A percentile compares a stretch with the other conserved stretches of the same genome.
Conservation (phyloP, 2,113 vertebrate genomes). For the Hepsetus odoe region DNA sequence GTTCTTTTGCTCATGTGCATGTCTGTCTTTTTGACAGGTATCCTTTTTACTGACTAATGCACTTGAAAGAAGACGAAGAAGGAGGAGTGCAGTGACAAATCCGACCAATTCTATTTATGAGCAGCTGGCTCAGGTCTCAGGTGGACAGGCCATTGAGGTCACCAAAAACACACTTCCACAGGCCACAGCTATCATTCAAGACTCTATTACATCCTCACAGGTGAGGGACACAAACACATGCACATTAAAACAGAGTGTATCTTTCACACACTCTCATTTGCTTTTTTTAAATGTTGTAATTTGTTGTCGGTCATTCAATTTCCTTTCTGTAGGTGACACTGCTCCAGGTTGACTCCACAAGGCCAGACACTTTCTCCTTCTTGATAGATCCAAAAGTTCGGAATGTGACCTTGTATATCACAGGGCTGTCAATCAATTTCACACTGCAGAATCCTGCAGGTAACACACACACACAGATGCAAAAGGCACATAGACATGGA, state of each 20-base stretch:
- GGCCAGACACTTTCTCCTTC: neutral
- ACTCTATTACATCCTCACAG: slow-evolving; percentile 1
- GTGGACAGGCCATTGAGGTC: slow-evolving; percentile 36
- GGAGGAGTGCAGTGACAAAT: neutral
- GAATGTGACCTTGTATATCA: slow-evolving; percentile 7
- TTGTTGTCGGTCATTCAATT: too few relatives aligned
- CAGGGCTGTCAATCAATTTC: neutral
- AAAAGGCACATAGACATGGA: neutral
- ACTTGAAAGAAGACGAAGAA: neutral
- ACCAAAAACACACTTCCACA: neutral
- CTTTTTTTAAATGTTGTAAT: neutral
- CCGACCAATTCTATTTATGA: neutral
- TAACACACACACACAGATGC: neutral
- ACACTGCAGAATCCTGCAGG: neutral
- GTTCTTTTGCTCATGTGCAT: neutral
- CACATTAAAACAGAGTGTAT: neutral
- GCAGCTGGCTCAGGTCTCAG: slow-evolving; percentile 31
- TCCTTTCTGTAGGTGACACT: neutral
- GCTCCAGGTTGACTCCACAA: neutral
- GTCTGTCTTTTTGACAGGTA: neutral
- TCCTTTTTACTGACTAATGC: neutral
- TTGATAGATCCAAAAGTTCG: neutral
- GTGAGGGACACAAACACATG: neutral
- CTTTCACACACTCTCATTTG: neutral
- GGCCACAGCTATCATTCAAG: slow-evolving; percentile 24